Evolutionary conservation across 2,888 invertebrate species (phyloP).

Genomic region (Prosapia bicincta): DNA sequence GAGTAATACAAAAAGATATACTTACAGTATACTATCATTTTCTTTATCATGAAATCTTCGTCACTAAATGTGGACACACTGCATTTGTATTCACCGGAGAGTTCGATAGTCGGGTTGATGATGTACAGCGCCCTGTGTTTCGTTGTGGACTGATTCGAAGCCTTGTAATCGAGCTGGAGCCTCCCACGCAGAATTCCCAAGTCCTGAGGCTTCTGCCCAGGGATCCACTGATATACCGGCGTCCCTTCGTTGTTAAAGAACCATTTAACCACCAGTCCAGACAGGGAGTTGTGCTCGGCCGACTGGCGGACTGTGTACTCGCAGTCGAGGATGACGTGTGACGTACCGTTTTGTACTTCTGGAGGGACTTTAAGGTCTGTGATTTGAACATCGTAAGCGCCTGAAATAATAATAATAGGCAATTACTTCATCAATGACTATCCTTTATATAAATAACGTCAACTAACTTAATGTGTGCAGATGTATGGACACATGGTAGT

Average conservation of each 20-base stretch:
- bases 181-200: constrained; percentile 55
- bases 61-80: constrained; percentile 66
- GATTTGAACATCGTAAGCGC: constrained; percentile 56
- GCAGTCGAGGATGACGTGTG: constrained; percentile 63
- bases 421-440: too few relatives aligned
- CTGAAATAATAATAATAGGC: constrained; percentile 54
- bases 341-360: constrained; percentile 56
- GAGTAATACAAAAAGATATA: too few relatives aligned
- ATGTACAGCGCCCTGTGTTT: constrained; percentile 69
- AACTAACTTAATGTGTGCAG: too few relatives aligned
- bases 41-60: constrained; percentile 61
- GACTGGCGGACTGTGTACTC: constrained; percentile 56
- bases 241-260: constrained; percentile 61
- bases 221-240: constrained; percentile 77
- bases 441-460: too few relatives aligned
- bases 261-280: constrained; percentile 74
- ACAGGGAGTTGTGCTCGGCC: constrained; percentile 52
- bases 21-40: constrained; percentile 66
- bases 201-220: constrained; percentile 62
- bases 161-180: constrained; percentile 61
- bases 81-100: constrained; percentile 71
- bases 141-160: constrained; percentile 62
- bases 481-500: too few relatives aligned
- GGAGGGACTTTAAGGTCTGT: constrained; percentile 59
- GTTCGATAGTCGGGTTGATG: constrained; percentile 61